phyloP scores from a whole-genome alignment of 2,888 invertebrate species.

The Ichneumoninae sp. region DNA sequence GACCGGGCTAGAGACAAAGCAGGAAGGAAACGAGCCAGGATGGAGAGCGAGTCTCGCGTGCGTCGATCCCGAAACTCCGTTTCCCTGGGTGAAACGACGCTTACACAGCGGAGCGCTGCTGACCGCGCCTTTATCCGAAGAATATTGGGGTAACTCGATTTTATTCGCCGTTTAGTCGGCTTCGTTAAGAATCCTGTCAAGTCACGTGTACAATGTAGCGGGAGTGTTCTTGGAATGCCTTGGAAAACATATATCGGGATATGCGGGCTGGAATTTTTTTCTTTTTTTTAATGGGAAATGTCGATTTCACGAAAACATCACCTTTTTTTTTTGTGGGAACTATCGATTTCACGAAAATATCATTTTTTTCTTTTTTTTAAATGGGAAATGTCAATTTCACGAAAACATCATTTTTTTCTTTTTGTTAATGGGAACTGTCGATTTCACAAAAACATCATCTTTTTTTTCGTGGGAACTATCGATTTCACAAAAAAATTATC shows the following conservation, averaged over 20 bases:
- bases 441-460: too few species aligned
- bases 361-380: too few species aligned
- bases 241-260: background rate
- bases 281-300: too few species aligned
- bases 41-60: constrained; percentile 56
- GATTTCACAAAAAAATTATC: too few species aligned
- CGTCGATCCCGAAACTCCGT: constrained; percentile 31
- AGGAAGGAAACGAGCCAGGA: constrained; percentile 44
- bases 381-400: too few species aligned
- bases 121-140: constrained; percentile 25
- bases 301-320: too few species aligned
- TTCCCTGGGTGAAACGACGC: constrained; percentile 28
- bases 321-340: too few species aligned
- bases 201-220: constrained; percentile 16
- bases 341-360: too few species aligned
- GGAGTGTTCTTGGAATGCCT: background rate
- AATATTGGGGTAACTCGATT: constrained; percentile 61
- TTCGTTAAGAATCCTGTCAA: constrained; percentile 48
- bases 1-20: constrained; percentile 23
- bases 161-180: constrained; percentile 59
- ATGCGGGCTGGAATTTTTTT: too few species aligned
- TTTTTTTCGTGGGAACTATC: too few species aligned
- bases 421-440: too few species aligned
- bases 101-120: constrained; percentile 12
- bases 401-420: too few species aligned